phyloP scores from a whole-genome alignment of 2,797 vertebrate species.

The Halcyon chelicuti region DNA sequence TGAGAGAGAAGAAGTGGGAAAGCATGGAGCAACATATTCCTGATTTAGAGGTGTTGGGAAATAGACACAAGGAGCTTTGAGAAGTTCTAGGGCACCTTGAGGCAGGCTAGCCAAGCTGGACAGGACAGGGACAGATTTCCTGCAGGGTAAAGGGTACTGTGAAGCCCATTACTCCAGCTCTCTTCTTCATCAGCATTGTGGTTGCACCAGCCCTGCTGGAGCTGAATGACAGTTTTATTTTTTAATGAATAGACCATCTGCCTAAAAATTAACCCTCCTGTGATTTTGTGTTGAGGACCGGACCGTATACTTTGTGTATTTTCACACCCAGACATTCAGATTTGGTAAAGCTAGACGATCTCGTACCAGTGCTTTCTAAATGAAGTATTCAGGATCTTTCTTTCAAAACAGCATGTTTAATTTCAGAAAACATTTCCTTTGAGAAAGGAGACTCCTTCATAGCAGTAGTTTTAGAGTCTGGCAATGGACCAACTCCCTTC shows the following conservation, averaged over 20 bases:
- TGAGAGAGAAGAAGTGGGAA: not conserved
- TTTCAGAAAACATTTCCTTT: not conserved
- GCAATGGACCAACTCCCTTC: not conserved
- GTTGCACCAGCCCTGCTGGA: not conserved
- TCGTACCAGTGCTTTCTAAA: not conserved
- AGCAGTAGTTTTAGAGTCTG: not conserved
- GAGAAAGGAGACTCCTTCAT: not conserved
- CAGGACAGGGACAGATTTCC: not conserved
- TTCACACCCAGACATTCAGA: not conserved
- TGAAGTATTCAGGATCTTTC: not conserved
- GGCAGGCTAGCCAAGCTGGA: not conserved
- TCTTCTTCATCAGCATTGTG: not conserved
- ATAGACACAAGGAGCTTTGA: not conserved
- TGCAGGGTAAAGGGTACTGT: accelerated
- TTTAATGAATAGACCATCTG: too few species aligned
- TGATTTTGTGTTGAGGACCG: not conserved
- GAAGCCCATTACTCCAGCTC: not conserved
- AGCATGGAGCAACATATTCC: not conserved
- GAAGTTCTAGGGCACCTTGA: not conserved
- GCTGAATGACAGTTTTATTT: not conserved
- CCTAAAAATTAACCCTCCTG: too few species aligned
- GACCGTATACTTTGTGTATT: not conserved
- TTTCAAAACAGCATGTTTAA: not conserved
- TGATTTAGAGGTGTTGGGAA: not conserved
- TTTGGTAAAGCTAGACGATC: not conserved